Base-by-base conservation (phyloP, 2,797 vertebrate species). In the Macropodus opercularis region DNA sequence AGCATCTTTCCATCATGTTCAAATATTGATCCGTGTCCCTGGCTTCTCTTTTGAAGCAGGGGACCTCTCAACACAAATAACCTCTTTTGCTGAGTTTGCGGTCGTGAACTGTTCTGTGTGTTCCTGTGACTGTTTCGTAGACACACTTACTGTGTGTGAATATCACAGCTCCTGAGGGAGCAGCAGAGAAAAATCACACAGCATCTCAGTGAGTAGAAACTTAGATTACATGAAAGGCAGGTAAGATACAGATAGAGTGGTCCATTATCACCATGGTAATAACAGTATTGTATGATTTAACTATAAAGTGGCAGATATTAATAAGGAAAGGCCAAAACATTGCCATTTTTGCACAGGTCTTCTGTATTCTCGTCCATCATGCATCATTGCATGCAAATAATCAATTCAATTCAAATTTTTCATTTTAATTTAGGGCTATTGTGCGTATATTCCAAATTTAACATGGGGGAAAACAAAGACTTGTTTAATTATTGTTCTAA, bases 1-100 rank as follows among this genome's bases (percentile, higher is more conserved):
- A 63, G 62, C 54, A 54, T 56, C 44, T 62, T 54, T 63, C 69
- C 57, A 72, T 77, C 51, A 60, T 58, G 47, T 59, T 75, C 65
- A 72, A 65, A 58, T 78, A 70, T 75, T 55, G 61, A 75, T 75
- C 55, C 34, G 12, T 50, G 43, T 67, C 44, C 14, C 38, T 47
- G 52, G 13, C 52, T 42, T 64, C 43, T 64, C 26, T 36, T 59
- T 58, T 18, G 14, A 54, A 63, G 42, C 34, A 17, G 35, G 59
- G 18, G 39, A 39, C 26, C 52, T 49, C 47, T 52, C 23, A 53
- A 53, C 44, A 57, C 43, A 66, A 44, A 42, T 60, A 50, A 46
- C 23, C 52, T 34, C 14, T 65, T 58, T 40, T 58, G 51, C 63
- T 61, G 63, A 66, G 51, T 53, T 50, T 58, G 26, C 8, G 1